A percentile compares a stretch with the other conserved stretches of the same genome.
Conservation (phyloP, 1,140 invertebrate species). For the Latrodectus geometricus region DNA sequence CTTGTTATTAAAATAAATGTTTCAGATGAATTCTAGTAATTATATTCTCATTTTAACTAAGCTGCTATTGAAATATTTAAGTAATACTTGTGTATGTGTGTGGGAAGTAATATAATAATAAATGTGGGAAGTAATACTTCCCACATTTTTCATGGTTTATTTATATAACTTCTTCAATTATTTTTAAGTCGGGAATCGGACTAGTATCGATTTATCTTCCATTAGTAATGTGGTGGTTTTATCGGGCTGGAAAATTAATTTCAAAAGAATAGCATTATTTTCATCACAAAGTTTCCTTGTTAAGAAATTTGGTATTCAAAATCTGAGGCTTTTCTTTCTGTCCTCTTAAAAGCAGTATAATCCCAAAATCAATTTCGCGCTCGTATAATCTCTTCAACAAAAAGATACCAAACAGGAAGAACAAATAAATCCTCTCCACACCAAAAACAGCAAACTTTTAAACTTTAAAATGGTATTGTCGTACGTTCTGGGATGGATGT, state of each 20-base stretch:
- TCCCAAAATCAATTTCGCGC: constrained; percentile 14
- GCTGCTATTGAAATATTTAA: too few relatives aligned
- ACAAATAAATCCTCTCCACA: neutral
- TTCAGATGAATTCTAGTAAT: too few relatives aligned
- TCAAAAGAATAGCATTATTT: neutral
- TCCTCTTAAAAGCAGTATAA: neutral
- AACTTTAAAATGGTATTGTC: constrained; percentile 8
- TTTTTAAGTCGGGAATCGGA: too few relatives aligned
- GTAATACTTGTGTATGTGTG: too few relatives aligned
- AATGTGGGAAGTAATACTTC: too few relatives aligned
- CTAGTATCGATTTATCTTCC: too few relatives aligned
- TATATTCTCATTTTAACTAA: too few relatives aligned
- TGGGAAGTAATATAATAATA: too few relatives aligned
- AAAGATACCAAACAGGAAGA: neutral
- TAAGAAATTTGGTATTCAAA: neutral
- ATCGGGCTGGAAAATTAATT: neutral
- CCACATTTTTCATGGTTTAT: too few relatives aligned
- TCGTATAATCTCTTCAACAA: constrained; percentile 1
- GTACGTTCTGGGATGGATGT: neutral
- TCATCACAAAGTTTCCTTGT: neutral
- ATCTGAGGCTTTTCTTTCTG: neutral
- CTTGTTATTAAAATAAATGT: too few relatives aligned
- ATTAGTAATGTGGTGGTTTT: too few relatives aligned
- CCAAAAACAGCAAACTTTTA: neutral
- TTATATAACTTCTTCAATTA: too few relatives aligned